Evolutionary conservation across 1,140 invertebrate genomes (phyloP).

Genomic region (Nasonia vitripennis): DNA sequence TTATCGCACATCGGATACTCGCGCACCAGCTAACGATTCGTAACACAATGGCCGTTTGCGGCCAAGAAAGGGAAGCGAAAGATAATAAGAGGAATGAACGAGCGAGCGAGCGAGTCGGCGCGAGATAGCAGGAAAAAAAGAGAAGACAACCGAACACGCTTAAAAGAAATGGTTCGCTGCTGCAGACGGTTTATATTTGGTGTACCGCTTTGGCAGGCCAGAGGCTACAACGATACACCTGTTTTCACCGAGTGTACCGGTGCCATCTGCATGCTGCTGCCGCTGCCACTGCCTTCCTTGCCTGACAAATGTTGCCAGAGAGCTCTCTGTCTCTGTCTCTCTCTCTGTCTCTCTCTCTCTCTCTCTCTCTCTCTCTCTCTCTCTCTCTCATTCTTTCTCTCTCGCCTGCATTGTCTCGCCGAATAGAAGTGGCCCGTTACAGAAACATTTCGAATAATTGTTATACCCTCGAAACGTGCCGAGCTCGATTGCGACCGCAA

Average conservation of each 20-base stretch:
- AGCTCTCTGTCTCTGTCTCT: too few relatives aligned
- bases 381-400: too few relatives aligned
- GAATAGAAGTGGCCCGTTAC: constrained; percentile 28
- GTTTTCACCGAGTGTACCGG: constrained; percentile 32
- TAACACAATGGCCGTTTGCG: constrained; percentile 45
- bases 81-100: constrained; percentile 7
- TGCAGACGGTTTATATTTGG: constrained; percentile 49
- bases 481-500: constrained; percentile 2
- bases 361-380: too few relatives aligned
- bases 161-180: constrained; percentile 24
- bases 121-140: not conserved
- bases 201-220: constrained; percentile 32
- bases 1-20: constrained; percentile 28
- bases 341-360: too few relatives aligned
- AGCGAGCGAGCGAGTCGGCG: not conserved
- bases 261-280: constrained; percentile 44
- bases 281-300: not conserved
- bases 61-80: constrained; percentile 24
- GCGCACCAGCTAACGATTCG: constrained; percentile 23
- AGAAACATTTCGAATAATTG: constrained; percentile 26
- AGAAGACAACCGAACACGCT: not conserved
- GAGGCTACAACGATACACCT: constrained; percentile 35
- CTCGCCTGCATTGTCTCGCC: constrained; percentile 27
- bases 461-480: not conserved
- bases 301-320: constrained; percentile 37